These are phyloP conservation scores for Meganola albula DNA, from an alignment of 2,888 invertebrate species.

Conservation along the genomic window DNA sequence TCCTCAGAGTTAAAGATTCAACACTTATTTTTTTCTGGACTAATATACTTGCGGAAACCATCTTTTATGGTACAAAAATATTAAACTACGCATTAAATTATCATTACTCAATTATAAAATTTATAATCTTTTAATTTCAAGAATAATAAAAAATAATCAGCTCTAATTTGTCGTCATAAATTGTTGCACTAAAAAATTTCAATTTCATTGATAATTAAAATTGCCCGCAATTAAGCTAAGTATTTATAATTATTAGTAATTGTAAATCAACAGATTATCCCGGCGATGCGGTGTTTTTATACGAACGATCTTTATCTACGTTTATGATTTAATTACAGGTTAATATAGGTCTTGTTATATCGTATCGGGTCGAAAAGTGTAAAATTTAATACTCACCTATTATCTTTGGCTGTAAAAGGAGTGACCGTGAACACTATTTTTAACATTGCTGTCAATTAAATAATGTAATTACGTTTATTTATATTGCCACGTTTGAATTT, in stretches of 20 bases:
- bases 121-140: constrained; percentile 38
- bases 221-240: constrained; percentile 63
- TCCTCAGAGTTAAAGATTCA: too few species aligned
- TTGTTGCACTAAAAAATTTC: constrained; percentile 40
- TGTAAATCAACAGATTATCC: constrained; percentile 70
- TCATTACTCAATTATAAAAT: constrained; percentile 11
- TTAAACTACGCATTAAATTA: constrained; percentile 11
- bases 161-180: constrained; percentile 51
- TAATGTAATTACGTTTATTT: constrained; percentile 26
- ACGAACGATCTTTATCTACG: constrained; percentile 55
- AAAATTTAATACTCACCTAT: constrained; percentile 45
- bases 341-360: constrained; percentile 48
- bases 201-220: constrained; percentile 67
- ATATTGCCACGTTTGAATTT: constrained; percentile 24
- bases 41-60: too few species aligned
- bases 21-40: too few species aligned
- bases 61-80: too few species aligned
- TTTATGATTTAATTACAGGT: constrained; percentile 72
- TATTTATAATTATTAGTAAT: constrained; percentile 62
- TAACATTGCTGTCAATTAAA: constrained; percentile 29
- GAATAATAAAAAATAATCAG: constrained; percentile 46
- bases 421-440: constrained; percentile 32
- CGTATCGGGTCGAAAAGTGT: constrained; percentile 49
- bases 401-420: constrained; percentile 49
- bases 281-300: constrained; percentile 51